Percentiles rank a stretch among this genome's conserved stretches.
Conservation (phyloP, 2,113 vertebrate genomes). For the Psilopsiagon aymara region DNA sequence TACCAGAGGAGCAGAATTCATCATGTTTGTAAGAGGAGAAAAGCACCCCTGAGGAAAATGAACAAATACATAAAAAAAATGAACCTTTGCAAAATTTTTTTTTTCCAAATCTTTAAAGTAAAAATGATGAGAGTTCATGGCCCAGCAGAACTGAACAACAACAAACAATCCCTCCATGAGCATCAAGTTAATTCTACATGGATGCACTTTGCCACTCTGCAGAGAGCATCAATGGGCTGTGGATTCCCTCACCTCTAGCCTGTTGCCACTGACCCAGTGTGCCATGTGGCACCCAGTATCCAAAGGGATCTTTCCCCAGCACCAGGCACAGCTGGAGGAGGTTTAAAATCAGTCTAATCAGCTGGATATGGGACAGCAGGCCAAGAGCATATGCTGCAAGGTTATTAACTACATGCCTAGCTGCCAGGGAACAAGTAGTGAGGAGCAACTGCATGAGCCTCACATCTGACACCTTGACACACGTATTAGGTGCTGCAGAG, state of each 20-base stretch:
- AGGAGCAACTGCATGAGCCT: not conserved
- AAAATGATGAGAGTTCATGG: not conserved
- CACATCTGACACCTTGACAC: not conserved
- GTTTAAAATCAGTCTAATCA: not conserved
- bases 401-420: not conserved
- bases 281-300: not conserved
- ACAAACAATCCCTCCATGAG: not conserved
- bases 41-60: not conserved
- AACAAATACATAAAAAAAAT: not conserved
- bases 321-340: not conserved
- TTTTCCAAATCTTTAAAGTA: not conserved
- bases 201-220: not conserved
- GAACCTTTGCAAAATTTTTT: not conserved
- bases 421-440: not conserved
- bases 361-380: not conserved
- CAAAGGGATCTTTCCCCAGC: not conserved
- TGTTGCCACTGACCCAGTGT: not conserved
- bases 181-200: not conserved
- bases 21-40: not conserved
- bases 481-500: not conserved
- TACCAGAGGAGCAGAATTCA: not conserved
- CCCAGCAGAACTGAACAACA: not conserved
- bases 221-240: not conserved
- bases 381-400: not conserved
- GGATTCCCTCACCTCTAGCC: not conserved